Evolutionary conservation across 2,113 vertebrate genomes (phyloP).

Genomic region (Syngnathoides biaculeatus): DNA sequence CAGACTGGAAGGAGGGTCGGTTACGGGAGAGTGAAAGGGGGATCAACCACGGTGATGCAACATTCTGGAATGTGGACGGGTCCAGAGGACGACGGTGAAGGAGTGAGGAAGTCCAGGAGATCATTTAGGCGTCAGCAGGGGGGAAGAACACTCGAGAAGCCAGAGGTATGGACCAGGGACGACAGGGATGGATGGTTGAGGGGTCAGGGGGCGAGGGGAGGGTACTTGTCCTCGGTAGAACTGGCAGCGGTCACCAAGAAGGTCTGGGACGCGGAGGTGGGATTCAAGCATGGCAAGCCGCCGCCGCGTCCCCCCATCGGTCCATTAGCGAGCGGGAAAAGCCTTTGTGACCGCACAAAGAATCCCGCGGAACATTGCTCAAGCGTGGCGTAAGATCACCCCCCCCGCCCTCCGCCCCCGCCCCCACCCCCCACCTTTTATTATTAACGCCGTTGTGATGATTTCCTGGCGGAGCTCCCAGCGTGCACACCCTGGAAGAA

Average conservation of each 20-base stretch:
- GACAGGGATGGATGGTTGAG: neutral
- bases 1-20: conserved; percentile 62
- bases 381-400: conserved; percentile 49
- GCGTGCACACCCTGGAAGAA: too few relatives aligned
- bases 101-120: conserved; percentile 63
- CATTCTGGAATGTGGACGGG: conserved; percentile 55
- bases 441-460: conserved; percentile 22
- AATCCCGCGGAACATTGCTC: conserved; percentile 58
- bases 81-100: neutral
- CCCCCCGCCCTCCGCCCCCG: conserved; percentile 11
- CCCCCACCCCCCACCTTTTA: conserved; percentile 3
- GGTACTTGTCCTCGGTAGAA: conserved; percentile 44
- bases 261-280: conserved; percentile 62
- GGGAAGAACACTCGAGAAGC: conserved; percentile 63
- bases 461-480: conserved; percentile 44
- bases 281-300: conserved; percentile 62
- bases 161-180: conserved; percentile 37
- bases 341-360: conserved; percentile 49
- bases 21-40: conserved; percentile 60
- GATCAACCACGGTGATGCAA: conserved; percentile 73
- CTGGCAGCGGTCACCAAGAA: conserved; percentile 51
- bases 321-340: conserved; percentile 45
- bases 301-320: conserved; percentile 61
- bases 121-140: conserved; percentile 72
- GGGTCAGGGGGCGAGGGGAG: conserved; percentile 40